Evolutionary conservation across 2,888 invertebrate species (phyloP).

Genomic region (Apodemia duryi): DNA sequence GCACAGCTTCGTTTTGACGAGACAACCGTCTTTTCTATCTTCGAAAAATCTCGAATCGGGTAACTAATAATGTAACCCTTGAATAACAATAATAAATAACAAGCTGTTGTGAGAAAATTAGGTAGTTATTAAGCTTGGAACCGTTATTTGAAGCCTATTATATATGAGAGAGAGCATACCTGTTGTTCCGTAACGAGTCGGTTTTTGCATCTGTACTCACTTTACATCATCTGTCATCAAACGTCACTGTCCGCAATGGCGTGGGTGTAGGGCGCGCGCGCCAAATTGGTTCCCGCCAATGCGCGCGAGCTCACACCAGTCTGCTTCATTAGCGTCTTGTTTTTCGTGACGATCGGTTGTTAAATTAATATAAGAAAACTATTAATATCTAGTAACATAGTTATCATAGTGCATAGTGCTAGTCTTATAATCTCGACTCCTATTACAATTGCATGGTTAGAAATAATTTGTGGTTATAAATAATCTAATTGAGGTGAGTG

Average conservation of each 20-base stretch:
- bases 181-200: background rate
- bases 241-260: background rate
- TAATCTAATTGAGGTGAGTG: slow-evolving; percentile 1
- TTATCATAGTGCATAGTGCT: background rate
- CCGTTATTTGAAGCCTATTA: background rate
- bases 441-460: background rate
- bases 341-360: background rate
- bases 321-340: slow-evolving; percentile 9
- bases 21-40: too few species aligned
- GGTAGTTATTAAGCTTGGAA: too few species aligned
- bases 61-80: too few species aligned
- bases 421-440: too few species aligned
- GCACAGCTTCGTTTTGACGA: too few species aligned
- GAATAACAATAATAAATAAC: too few species aligned
- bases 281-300: too few species aligned
- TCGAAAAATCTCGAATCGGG: too few species aligned
- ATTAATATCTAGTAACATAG: background rate
- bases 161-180: background rate
- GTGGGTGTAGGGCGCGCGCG: background rate
- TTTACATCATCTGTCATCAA: background rate
- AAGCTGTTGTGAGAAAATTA: too few species aligned
- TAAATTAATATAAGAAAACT: too few species aligned
- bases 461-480: background rate
- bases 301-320: too few species aligned
- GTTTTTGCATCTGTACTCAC: background rate